phyloP scores from a whole-genome alignment of 2,113 vertebrate genomes.

The Rhinogobius similis region DNA sequence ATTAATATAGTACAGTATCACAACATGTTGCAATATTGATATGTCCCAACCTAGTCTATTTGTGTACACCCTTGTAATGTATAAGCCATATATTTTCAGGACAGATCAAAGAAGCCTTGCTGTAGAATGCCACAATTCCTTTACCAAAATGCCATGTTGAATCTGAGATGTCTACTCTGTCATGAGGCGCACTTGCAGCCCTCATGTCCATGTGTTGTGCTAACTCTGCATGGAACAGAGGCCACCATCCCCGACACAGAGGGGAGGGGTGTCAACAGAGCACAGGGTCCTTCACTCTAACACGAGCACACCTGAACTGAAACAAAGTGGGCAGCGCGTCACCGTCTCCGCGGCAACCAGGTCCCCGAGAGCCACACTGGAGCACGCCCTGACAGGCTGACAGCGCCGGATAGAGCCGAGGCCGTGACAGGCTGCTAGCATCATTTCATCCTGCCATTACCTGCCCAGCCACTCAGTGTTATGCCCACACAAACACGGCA shows the following conservation, averaged over 20 bases:
- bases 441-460: slow-evolving; percentile 76
- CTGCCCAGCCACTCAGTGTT: slow-evolving; percentile 65
- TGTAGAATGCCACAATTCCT: slow-evolving; percentile 24
- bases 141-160: slow-evolving; percentile 24
- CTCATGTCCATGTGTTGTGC: slow-evolving; percentile 37
- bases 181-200: slow-evolving; percentile 11
- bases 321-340: slow-evolving; percentile 73
- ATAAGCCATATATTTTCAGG: background rate
- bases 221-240: slow-evolving; percentile 44
- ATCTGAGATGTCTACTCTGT: slow-evolving; percentile 16
- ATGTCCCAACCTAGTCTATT: too few species aligned
- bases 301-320: slow-evolving; percentile 71
- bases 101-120: background rate
- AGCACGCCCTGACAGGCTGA: slow-evolving; percentile 73
- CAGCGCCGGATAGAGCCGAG: slow-evolving; percentile 58
- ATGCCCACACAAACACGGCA: slow-evolving; percentile 53
- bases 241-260: slow-evolving; percentile 39
- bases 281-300: slow-evolving; percentile 52
- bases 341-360: slow-evolving; percentile 63
- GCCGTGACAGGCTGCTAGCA: slow-evolving; percentile 73
- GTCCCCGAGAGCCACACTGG: slow-evolving; percentile 56
- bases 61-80: background rate
- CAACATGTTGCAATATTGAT: too few species aligned
- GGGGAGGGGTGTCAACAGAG: slow-evolving; percentile 49
- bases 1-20: too few species aligned